These are phyloP conservation scores for Melieria crassipennis DNA, from an alignment of 2,888 invertebrate genomes.

Conservation along the genomic window DNA sequence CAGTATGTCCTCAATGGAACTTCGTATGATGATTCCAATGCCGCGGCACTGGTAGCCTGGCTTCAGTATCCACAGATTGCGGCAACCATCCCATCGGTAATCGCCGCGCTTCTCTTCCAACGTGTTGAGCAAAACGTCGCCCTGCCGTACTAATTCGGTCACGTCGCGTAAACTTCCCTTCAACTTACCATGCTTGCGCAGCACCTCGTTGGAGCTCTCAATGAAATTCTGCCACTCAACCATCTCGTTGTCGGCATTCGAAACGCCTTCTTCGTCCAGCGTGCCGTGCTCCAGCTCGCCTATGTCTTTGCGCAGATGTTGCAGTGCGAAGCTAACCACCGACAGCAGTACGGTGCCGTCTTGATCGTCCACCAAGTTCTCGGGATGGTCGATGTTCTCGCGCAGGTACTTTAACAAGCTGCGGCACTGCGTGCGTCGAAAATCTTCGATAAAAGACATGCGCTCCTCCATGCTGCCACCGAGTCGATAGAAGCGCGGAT, in stretches of 20 bases:
- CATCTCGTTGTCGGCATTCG: slow-evolving; percentile 29
- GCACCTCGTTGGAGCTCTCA: slow-evolving; percentile 53
- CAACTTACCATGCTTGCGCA: slow-evolving; percentile 56
- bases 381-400: slow-evolving; percentile 41
- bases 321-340: slow-evolving; percentile 51
- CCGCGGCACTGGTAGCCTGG: slow-evolving; percentile 86
- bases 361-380: slow-evolving; percentile 65
- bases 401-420: slow-evolving; percentile 73
- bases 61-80: slow-evolving; percentile 91
- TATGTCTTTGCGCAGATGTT: slow-evolving; percentile 48
- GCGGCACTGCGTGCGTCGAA: slow-evolving; percentile 80
- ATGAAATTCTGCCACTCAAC: slow-evolving; percentile 52
- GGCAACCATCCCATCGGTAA: slow-evolving; percentile 78
- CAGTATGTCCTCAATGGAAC: slow-evolving; percentile 77
- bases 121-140: slow-evolving; percentile 68
- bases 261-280: slow-evolving; percentile 24
- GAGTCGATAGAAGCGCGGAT: slow-evolving; percentile 72
- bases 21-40: slow-evolving; percentile 82
- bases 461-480: slow-evolving; percentile 55
- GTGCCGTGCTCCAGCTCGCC: slow-evolving; percentile 40
- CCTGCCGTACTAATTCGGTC: slow-evolving; percentile 64
- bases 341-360: slow-evolving; percentile 66
- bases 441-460: slow-evolving; percentile 69
- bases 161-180: slow-evolving; percentile 48
- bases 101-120: slow-evolving; percentile 72